These are phyloP conservation scores for Laterallus jamaicensis DNA, from an alignment of 2,113 vertebrate species.

Conservation along the genomic window DNA sequence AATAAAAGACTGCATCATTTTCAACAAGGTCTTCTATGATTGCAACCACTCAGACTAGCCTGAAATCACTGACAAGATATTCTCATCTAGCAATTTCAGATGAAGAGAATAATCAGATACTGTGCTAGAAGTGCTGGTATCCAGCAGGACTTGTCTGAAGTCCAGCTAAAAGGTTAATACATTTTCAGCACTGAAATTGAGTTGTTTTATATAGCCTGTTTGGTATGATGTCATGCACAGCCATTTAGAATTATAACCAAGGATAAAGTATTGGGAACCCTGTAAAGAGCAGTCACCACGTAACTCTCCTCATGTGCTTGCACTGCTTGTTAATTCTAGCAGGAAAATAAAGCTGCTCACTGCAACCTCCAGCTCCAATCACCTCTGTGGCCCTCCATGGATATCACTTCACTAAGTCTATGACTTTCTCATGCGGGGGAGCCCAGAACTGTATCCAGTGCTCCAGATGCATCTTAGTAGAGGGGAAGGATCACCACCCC, in stretches of 20 bases:
- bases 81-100: constrained; percentile 18
- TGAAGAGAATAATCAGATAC: constrained; percentile 36
- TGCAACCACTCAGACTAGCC: constrained; percentile 22
- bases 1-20: constrained; percentile 49
- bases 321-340: neutral
- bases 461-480: neutral
- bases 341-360: neutral
- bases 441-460: neutral
- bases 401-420: neutral
- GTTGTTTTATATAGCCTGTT: constrained; percentile 5
- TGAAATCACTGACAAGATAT: constrained; percentile 42
- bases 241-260: neutral
- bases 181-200: constrained; percentile 3
- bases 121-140: neutral
- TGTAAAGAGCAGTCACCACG: neutral
- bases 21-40: constrained; percentile 28
- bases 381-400: neutral
- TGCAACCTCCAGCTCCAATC: neutral
- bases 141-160: neutral
- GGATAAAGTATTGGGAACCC: neutral
- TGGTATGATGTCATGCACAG: neutral
- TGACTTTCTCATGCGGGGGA: neutral
- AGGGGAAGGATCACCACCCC: neutral
- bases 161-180: constrained; percentile 19
- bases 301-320: neutral